phyloP scores from a whole-genome alignment of 2,113 vertebrate genomes.

The Notothenia rossii region DNA sequence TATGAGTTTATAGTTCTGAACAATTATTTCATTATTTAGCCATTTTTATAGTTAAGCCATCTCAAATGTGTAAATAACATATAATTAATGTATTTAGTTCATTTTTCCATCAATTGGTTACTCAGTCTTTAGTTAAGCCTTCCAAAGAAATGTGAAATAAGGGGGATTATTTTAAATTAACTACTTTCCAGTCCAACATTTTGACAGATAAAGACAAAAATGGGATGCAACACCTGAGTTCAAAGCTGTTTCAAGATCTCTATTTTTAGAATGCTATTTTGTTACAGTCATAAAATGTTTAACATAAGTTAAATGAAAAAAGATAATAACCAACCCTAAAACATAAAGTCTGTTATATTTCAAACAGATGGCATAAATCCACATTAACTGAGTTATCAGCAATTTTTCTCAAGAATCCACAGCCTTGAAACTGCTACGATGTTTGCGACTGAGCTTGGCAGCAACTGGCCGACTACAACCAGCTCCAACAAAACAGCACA shows the following conservation, averaged over 20 bases:
- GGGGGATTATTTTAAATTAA: not conserved
- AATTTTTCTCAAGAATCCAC: conserved; percentile 13
- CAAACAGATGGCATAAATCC: conserved; percentile 30
- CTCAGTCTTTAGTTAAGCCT: not conserved
- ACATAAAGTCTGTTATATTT: not conserved
- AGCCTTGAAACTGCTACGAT: conserved; percentile 27
- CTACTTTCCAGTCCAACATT: not conserved
- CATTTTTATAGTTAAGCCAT: not conserved
- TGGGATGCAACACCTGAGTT: no score
- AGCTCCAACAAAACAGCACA: conserved; percentile 37
- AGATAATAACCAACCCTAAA: not conserved
- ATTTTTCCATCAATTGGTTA: not conserved
- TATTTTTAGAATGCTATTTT: not conserved
- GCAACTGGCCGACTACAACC: conserved; percentile 20
- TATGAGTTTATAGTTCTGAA: not conserved
- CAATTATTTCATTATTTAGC: not conserved
- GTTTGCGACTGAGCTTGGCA: conserved; percentile 44
- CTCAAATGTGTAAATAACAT: not conserved
- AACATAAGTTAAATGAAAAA: not conserved
- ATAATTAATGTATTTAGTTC: not conserved
- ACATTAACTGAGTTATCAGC: conserved; percentile 18
- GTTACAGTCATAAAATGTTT: not conserved
- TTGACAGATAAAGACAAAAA: not conserved
- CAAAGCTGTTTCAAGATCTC: not conserved
- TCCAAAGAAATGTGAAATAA: not conserved